Percentiles rank a stretch among this genome's conserved stretches.
phyloP scores from a whole-genome alignment of 2,888 invertebrate species.

The Thysanoteuthis rhombus region DNA sequence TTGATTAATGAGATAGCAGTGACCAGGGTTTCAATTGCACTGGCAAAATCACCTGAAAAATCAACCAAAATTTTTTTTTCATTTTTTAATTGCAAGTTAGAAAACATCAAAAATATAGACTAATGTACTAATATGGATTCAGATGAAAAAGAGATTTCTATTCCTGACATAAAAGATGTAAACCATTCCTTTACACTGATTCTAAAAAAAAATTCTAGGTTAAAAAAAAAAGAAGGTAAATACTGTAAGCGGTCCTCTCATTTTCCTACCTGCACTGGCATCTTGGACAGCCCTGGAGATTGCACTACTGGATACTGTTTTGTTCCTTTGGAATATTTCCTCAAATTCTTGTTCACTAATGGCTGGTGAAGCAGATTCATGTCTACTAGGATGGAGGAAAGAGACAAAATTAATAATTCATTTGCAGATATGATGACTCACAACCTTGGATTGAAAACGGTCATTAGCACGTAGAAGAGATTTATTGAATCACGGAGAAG shows the following conservation, averaged over 20 bases:
- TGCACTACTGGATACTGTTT: slow-evolving; percentile 96
- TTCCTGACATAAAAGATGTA: not conserved
- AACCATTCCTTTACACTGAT: no score
- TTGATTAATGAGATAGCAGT: slow-evolving; percentile 98
- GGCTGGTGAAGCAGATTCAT: slow-evolving; percentile 57
- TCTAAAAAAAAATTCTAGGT: no score
- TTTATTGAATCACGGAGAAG: no score
- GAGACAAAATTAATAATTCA: not conserved
- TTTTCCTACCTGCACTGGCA: slow-evolving; percentile 81
- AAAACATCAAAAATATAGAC: not conserved
- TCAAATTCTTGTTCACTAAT: slow-evolving; percentile 91
- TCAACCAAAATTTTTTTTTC: slow-evolving; percentile 21
- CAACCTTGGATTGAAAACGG: not conserved
- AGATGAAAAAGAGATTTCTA: not conserved
- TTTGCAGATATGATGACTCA: not conserved
- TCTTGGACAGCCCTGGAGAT: slow-evolving; percentile 97
- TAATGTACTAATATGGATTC: not conserved
- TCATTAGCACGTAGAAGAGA: no score
- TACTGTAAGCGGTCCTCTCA: not conserved
- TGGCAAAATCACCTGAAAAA: slow-evolving; percentile 86
- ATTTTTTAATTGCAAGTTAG: no score
- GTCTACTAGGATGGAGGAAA: slow-evolving; percentile 37
- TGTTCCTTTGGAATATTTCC: slow-evolving; percentile 95
- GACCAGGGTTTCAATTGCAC: slow-evolving; percentile 97
- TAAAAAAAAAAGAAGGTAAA: not conserved